Evolutionary conservation across 92 coral and sea anemone species (phyloP), one percentile per base, ranked within the genome.

Genomic region (Pocillopora meandrina): DNA sequence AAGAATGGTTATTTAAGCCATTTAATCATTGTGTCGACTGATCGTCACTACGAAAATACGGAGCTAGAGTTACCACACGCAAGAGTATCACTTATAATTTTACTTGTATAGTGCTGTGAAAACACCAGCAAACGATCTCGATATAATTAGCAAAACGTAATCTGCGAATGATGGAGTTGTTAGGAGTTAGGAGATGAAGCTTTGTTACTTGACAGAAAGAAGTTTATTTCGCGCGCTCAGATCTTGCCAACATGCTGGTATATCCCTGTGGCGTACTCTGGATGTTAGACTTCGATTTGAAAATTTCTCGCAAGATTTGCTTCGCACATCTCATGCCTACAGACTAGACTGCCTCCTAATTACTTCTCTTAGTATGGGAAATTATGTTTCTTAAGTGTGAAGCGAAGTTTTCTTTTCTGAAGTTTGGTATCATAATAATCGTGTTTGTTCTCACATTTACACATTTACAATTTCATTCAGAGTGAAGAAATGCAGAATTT

Each of bases 401-500:
- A 81, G 70, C 64, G 60, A 35, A 3, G 69, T 81, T 59, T 80
- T 71, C 33, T 76, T 78, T 56, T 60, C 11, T 59, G 5, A 71
- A 33, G 5, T n/a, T 61, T 81, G 34, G 57, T 16, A 59, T 57
- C 42, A 47, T 71, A 61, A 61, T 71, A 65, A 81, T 59, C 12
- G 77, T 81, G 26, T 81, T 71, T 80, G 47, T 69, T 31, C 10
- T 11, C 17, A 49, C 26, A 35, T 70, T 35, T 70, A 70, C 56
- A 70, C 33, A 81, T 81, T 75, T 71, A 72, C 61, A 58, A 42
- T 81, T 59, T 59, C 60, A 81, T 81, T 55, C 70, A 81, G 72
- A 71, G 74, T 60, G 63, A 71, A 57, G 64, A 8, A 60, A 19
- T 18, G 42, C 55, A 16, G 60, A 36, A 81, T 81, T 81, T 81